Evolutionary conservation across 2,888 invertebrate genomes (phyloP), one percentile per base, ranked within the genome.

Genomic region (Scotopteryx bipunctaria): DNA sequence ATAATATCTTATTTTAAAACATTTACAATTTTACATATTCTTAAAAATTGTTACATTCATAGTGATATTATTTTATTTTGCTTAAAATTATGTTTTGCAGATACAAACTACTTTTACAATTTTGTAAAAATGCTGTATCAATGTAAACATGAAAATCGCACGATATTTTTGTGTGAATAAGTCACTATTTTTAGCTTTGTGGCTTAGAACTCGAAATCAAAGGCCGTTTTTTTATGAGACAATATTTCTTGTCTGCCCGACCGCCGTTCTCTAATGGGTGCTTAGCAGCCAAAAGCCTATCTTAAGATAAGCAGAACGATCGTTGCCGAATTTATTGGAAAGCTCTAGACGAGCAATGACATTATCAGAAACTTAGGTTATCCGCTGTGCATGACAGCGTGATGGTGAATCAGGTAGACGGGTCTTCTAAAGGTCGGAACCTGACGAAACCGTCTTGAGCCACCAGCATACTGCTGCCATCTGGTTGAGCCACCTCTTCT

Each of bases 391-490:
- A 59, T 48, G 84, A 77, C 84, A 88, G 86, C 66, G 69, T 75
- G 35, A 86, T 79, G 57, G 81, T 81, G 64, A 86, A 91, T 91
- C 91, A 86, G 63, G 91, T 91, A 71, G 87, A 81, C 23, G 86
- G 79, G 59, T 91, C 91, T 66, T 92, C 95, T 64, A 96, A 87
- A 9, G 95, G 94, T 57, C 96, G 92, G 85, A 97, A 97, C 63
- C 97, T 91, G 8, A 97, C 94, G 81, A 97, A 96, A 3, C 97
- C 97, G 73, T 97, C 95, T 74, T 97, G 97, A 55, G 96, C 95
- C n/a, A 97, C 96, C 58, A 97, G 86, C 96, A 97, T 96, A 63
- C 96, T 93, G 50, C 92, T 91, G 37, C 92, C 91, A 59, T 92
- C 91, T 69, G 88, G 75, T 70, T 92, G 90, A 0, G 82, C 76